Evolutionary conservation across 1,140 invertebrate species (phyloP), one percentile per base, ranked within the genome.

Genomic region (Hyphantria cunea): DNA sequence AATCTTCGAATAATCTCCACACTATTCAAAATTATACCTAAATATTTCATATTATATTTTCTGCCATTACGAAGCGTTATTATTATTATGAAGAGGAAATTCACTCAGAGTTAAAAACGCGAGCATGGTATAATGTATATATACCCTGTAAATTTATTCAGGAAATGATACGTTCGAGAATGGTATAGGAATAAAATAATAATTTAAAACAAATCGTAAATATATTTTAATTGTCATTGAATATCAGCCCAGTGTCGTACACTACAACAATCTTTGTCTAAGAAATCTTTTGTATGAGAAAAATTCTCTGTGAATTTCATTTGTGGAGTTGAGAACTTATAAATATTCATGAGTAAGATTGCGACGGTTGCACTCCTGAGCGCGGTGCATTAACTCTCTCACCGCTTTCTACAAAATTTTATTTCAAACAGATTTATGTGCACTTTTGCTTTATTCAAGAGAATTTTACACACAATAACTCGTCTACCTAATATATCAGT

Each of bases 271-370:
- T 25, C 17, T 25, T 25, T 25, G 17, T 55, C 34, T 31, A 32
- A 41, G 34, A 37, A 56, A 53, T 53, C 49, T 48, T 53, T 53
- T 59, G 50, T 59, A 15, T 48, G 49, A 49, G 63, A 65, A 63
- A 63, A 63, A 64, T 58, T 53, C 34, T 65, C 31, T 12, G 55
- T 47, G 32, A 65, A 54, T 59, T 64, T 65, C 55, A 53, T 65
- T 65, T 58, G 48, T 39, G 14, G 44, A 53, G 17, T 56, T 54
- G 25, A 50, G 42, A 48, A 32, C 12, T 53, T 56, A 58, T 65
- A 53, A 65, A 65, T 65, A 65, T 59, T 65, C 63, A 65, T 65
- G 53, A 59, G 12, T 45, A 39, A 25, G 12, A 56, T 34, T 32
- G 54, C 34, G 15, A 32, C 37, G 33, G 25, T 54, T 42, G 12